phyloP scores from a whole-genome alignment of 2,888 invertebrate species.

The Osmoderma eremita region DNA sequence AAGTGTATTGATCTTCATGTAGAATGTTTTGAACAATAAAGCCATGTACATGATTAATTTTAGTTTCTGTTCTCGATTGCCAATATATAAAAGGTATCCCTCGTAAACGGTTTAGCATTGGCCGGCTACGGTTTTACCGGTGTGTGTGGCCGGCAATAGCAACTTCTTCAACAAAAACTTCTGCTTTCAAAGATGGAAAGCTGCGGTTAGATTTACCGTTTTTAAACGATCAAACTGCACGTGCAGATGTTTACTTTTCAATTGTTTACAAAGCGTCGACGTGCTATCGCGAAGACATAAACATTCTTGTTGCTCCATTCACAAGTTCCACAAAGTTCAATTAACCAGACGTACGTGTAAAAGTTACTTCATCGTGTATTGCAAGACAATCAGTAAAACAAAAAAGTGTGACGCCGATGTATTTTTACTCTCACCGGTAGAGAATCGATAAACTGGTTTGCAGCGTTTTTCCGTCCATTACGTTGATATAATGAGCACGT shows the following conservation, averaged over 20 bases:
- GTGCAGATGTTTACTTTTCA: constrained; percentile 2
- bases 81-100: no score
- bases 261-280: neutral
- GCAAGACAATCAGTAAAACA: neutral
- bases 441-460: constrained; percentile 21
- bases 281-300: constrained; percentile 7
- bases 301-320: constrained; percentile 22
- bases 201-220: no score
- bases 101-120: no score
- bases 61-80: no score
- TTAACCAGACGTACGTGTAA: constrained; percentile 22
- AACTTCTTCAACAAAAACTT: no score
- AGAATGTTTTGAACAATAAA: no score
- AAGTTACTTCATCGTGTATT: constrained; percentile 7
- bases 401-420: constrained; percentile 12
- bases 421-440: neutral
- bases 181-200: no score
- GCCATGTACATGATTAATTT: no score
- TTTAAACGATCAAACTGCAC: neutral
- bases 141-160: no score
- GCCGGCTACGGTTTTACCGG: no score
- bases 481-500: constrained; percentile 21
- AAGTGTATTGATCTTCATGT: no score
- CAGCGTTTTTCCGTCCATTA: constrained; percentile 19
- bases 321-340: constrained; percentile 14